Evolutionary conservation across 2,113 vertebrate species (phyloP).

Genomic region (Climacteris rufus): DNA sequence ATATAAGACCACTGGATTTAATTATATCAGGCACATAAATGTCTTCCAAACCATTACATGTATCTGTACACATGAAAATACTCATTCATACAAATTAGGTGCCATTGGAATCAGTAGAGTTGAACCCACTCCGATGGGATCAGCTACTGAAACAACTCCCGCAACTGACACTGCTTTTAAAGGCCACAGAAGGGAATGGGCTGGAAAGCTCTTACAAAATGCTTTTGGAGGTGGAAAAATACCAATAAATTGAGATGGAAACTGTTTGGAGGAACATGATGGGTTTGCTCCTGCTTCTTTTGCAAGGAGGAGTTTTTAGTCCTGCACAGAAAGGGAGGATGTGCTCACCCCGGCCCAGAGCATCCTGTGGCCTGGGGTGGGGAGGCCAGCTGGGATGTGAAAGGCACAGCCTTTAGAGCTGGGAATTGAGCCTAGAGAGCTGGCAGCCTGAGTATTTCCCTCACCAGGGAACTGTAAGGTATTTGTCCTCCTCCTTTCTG

Average conservation of each 20-base stretch:
- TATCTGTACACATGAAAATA: constrained; percentile 8
- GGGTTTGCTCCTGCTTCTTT: neutral
- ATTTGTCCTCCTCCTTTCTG: constrained; percentile 9
- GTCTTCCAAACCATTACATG: constrained; percentile 13
- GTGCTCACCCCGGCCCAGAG: neutral
- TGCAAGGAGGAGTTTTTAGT: neutral
- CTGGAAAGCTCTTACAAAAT: neutral
- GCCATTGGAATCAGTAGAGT: neutral
- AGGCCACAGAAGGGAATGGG: neutral
- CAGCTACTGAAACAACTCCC: neutral
- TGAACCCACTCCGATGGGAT: neutral
- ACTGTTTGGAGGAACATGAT: neutral
- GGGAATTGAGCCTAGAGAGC: neutral
- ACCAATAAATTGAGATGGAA: neutral
- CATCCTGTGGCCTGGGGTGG: neutral
- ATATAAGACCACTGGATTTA: constrained; percentile 37
- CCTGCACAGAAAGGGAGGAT: neutral
- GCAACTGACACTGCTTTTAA: neutral
- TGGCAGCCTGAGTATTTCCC: neutral
- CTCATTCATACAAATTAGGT: neutral
- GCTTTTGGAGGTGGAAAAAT: neutral
- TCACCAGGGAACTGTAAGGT: neutral
- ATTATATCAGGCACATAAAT: constrained; percentile 23
- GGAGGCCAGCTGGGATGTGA: neutral
- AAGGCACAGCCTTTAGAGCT: neutral